Percentiles rank a stretch among this genome's conserved stretches.
Evolutionary conservation across 2,113 vertebrate species (phyloP).

Genomic region (Eolophus roseicapilla): DNA sequence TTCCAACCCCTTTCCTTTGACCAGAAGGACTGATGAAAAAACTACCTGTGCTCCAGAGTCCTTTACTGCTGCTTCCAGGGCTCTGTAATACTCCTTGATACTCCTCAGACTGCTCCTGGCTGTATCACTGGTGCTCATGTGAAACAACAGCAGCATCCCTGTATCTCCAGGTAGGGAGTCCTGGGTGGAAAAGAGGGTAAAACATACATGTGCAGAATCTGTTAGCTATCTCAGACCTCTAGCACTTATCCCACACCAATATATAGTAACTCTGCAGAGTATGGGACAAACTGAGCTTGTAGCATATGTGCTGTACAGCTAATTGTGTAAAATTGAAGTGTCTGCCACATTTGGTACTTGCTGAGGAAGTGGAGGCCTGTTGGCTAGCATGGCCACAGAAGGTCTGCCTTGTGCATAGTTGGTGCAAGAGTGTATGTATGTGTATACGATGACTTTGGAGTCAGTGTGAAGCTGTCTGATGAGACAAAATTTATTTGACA

Average conservation of each 20-base stretch:
- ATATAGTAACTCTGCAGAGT: not conserved
- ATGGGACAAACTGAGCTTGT: not conserved
- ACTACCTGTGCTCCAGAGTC: not conserved
- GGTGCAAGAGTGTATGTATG: not conserved
- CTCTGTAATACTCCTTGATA: not conserved
- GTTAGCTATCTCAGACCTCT: not conserved
- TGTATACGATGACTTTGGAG: not conserved
- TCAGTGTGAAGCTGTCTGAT: not conserved
- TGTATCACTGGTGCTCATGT: not conserved
- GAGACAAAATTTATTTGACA: not conserved
- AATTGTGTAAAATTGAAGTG: not conserved
- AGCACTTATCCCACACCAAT: not conserved
- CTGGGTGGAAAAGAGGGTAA: not conserved
- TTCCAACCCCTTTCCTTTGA: not conserved
- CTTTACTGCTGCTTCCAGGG: not conserved
- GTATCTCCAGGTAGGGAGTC: not conserved
- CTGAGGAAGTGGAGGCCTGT: not conserved
- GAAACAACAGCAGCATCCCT: not conserved
- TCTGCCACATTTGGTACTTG: not conserved
- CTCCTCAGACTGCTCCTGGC: not conserved
- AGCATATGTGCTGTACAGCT: not conserved
- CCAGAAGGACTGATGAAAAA: not conserved
- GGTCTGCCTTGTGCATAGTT: not conserved
- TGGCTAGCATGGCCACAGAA: not conserved
- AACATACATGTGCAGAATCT: not conserved